These are phyloP conservation scores for Anguilla japonica DNA, from an alignment of 2,113 vertebrate species.

Conservation along the genomic window DNA sequence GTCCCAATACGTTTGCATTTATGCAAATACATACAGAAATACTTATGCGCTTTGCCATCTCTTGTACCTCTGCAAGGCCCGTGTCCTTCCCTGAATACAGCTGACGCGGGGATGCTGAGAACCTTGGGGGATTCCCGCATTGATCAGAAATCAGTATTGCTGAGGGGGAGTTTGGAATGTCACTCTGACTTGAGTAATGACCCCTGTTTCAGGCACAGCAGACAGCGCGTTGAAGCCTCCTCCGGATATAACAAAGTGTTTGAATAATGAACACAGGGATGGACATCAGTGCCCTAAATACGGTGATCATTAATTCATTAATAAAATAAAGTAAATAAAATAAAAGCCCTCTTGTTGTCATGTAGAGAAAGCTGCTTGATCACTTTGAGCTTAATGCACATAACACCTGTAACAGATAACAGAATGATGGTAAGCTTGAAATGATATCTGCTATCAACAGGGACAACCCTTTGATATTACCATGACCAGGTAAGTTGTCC, in stretches of 20 bases:
- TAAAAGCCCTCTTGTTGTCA: not conserved
- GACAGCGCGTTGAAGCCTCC: not conserved
- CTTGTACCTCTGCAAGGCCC: not conserved
- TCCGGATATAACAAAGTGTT: not conserved
- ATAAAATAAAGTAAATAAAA: not conserved
- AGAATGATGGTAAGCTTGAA: not conserved
- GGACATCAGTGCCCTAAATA: not conserved
- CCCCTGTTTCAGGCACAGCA: not conserved
- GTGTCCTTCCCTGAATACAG: not conserved
- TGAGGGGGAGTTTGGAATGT: not conserved
- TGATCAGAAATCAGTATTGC: not conserved
- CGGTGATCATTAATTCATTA: not conserved
- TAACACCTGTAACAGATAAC: not conserved
- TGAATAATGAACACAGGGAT: not conserved
- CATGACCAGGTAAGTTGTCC: too few species aligned
- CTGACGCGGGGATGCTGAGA: not conserved
- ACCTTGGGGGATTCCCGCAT: constrained; percentile 20
- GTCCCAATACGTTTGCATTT: not conserved
- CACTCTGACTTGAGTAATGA: not conserved
- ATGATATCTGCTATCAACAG: not conserved
- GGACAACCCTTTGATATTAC: not conserved
- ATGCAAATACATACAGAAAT: not conserved
- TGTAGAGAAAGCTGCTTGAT: not conserved
- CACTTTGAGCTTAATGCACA: not conserved
- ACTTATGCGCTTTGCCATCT: not conserved